These are phyloP conservation scores for Heliocidaris tuberculata DNA, from an alignment of 35 echinoderm and acorn worm genomes.

Conservation along the genomic window DNA sequence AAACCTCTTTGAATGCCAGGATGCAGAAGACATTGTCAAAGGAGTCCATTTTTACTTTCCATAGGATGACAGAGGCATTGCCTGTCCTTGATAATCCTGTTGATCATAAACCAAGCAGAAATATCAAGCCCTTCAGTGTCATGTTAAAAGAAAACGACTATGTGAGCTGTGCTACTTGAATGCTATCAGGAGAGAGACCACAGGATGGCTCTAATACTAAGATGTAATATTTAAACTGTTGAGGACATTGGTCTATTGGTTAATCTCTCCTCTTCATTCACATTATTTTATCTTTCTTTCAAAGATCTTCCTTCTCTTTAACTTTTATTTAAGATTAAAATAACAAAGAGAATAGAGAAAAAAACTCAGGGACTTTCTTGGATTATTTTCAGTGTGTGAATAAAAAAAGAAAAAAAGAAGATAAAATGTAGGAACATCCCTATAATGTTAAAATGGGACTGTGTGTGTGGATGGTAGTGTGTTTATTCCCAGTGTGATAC, in stretches of 20 bases:
- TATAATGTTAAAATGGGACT: neutral
- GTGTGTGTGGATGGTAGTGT: neutral
- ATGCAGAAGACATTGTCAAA: neutral
- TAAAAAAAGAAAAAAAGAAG: neutral
- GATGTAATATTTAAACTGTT: neutral
- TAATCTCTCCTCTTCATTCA: neutral
- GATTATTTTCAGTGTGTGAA: constrained; percentile 45
- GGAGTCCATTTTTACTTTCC: neutral
- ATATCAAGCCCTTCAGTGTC: neutral
- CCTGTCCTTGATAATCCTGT: neutral
- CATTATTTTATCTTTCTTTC: constrained; percentile 41
- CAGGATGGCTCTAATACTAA: neutral
- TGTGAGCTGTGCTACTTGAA: neutral
- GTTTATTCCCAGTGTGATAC: neutral
- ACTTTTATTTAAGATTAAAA: neutral
- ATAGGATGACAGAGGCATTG: neutral
- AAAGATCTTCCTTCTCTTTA: constrained; percentile 39
- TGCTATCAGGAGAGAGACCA: neutral
- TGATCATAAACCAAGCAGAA: neutral
- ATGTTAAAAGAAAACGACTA: neutral
- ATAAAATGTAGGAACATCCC: neutral
- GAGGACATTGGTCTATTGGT: neutral
- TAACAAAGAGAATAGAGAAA: neutral
- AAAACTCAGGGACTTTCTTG: constrained; percentile 39
- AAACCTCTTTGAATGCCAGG: neutral